Percentiles rank a stretch among this genome's conserved stretches.
phyloP scores from a whole-genome alignment of 2,797 vertebrate species.

The Oceanodroma leucorhoa region DNA sequence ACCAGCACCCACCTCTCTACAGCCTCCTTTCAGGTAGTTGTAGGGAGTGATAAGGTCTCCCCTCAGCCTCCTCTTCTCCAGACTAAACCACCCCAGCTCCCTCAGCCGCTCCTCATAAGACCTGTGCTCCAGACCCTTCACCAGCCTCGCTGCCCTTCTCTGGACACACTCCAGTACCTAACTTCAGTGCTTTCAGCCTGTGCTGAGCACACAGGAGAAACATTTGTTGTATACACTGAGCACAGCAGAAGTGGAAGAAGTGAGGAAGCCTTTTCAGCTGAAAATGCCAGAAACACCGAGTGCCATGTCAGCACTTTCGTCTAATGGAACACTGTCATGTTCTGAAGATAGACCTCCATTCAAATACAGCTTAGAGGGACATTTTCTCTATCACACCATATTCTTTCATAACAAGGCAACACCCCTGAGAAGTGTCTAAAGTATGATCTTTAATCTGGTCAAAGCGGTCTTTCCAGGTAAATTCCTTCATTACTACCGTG shows the following conservation, averaged over 20 bases:
- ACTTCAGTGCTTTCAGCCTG: neutral
- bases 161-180: neutral
- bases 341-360: neutral
- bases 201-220: neutral
- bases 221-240: neutral
- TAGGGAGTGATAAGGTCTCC: no score
- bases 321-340: rapidly evolving
- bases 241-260: neutral
- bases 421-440: neutral
- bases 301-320: neutral
- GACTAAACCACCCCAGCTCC: no score
- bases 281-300: neutral
- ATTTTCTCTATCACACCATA: neutral
- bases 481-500: neutral
- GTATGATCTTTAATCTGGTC: rapidly evolving
- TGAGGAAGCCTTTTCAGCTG: neutral
- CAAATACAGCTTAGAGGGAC: neutral
- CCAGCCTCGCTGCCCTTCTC: no score
- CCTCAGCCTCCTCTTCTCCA: no score
- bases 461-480: neutral
- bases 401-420: no score
- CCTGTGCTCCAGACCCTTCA: no score
- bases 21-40: no score
- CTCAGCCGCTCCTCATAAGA: no score
- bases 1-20: no score